phyloP scores from a whole-genome alignment of 2,797 vertebrate species.

The Ctenosaura bakeri region DNA sequence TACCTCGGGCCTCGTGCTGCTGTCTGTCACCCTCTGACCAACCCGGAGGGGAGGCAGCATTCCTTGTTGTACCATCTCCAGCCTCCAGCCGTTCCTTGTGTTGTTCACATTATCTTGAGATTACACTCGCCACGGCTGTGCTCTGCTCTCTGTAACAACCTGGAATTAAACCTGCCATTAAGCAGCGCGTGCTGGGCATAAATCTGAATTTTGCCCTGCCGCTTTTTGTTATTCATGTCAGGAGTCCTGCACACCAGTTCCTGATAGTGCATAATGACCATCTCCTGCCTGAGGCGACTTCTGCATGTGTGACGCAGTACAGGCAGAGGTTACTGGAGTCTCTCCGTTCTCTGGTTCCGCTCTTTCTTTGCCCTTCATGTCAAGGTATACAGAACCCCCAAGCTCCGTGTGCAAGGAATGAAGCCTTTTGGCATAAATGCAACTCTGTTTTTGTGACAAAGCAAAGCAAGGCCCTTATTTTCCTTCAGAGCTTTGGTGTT shows the following conservation, averaged over 20 bases:
- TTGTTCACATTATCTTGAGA: conserved; percentile 61
- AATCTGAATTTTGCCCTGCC: conserved; percentile 63
- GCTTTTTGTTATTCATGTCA: conserved; percentile 70
- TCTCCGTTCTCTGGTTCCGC: conserved; percentile 38
- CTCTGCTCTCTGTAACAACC: conserved; percentile 69
- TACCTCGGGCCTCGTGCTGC: conserved; percentile 57
- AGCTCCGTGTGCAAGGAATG: neutral
- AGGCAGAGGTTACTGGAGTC: conserved; percentile 30
- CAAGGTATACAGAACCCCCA: neutral
- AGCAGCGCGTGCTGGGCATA: conserved; percentile 65
- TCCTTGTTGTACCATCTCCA: conserved; percentile 45
- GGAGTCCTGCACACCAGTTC: conserved; percentile 53
- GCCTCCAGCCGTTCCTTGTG: conserved; percentile 58
- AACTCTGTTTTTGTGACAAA: conserved; percentile 2
- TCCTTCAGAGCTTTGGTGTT: conserved; percentile 46
- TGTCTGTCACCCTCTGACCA: conserved; percentile 64
- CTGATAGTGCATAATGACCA: conserved; percentile 46
- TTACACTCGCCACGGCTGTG: conserved; percentile 62
- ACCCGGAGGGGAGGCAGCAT: conserved; percentile 21
- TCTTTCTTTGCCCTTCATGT: conserved; percentile 60
- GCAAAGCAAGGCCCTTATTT: conserved; percentile 43
- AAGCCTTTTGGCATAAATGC: conserved; percentile 13
- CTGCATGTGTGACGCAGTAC: rapidly evolving
- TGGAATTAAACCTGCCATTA: conserved; percentile 77
- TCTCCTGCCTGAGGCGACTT: conserved; percentile 56